phyloP scores from a whole-genome alignment of 2,797 vertebrate species.

The Platyrinchus mystaceus region DNA sequence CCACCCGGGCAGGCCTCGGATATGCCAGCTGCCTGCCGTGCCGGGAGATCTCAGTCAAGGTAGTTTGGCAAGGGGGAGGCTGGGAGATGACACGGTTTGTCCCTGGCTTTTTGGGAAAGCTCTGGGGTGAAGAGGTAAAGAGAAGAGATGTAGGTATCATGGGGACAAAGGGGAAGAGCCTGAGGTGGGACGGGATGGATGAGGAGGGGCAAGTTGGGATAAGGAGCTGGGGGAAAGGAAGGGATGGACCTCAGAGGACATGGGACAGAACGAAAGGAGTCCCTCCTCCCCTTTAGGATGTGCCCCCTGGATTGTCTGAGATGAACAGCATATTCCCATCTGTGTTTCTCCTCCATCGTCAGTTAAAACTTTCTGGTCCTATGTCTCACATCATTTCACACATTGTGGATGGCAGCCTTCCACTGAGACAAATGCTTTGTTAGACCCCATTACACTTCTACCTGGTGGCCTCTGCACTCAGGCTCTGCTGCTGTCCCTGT shows the following conservation, averaged over 20 bases:
- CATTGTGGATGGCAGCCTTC: neutral
- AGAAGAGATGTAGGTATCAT: neutral
- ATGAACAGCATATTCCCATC: neutral
- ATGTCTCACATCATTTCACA: rapidly evolving
- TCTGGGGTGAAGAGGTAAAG: neutral
- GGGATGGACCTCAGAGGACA: neutral
- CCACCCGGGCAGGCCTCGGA: neutral
- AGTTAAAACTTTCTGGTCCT: neutral
- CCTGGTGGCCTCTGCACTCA: neutral
- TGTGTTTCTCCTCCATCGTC: neutral
- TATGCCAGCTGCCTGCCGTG: rapidly evolving
- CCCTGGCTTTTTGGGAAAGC: neutral
- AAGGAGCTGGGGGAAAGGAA: neutral
- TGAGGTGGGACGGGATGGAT: neutral
- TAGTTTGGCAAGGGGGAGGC: neutral
- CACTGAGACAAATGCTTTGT: neutral
- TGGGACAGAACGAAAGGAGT: neutral
- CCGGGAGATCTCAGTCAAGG: neutral
- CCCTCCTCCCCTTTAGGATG: neutral
- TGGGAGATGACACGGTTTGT: neutral
- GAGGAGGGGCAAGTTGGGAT: neutral
- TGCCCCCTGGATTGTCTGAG: neutral
- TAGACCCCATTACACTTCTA: neutral
- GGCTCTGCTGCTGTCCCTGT: neutral
- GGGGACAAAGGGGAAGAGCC: neutral